Evolutionary conservation across 2,113 vertebrate genomes (phyloP).

Genomic region (Saccopteryx bilineata): DNA sequence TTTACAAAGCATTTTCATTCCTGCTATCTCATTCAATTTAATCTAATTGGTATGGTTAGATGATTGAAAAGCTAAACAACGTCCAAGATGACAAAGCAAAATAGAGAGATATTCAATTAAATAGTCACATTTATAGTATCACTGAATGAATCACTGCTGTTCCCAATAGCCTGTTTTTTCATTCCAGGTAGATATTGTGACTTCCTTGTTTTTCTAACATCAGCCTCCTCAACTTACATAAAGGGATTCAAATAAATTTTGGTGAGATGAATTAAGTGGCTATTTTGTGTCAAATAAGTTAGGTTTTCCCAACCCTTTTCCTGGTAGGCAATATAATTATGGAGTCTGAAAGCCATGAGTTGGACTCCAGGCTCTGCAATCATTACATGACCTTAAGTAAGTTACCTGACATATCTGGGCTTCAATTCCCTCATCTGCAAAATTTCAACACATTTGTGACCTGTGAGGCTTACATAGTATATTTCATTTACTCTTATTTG

Average conservation of each 20-base stretch:
- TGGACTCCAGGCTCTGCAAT: background rate
- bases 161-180: background rate
- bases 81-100: background rate
- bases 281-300: background rate
- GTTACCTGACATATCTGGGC: background rate
- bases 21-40: background rate
- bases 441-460: background rate
- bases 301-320: background rate
- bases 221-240: background rate
- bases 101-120: background rate
- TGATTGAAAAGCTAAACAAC: background rate
- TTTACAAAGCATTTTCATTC: constrained; percentile 23
- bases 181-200: background rate
- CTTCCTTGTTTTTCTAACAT: constrained; percentile 15
- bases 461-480: background rate
- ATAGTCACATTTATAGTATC: background rate
- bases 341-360: background rate
- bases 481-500: background rate
- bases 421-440: background rate
- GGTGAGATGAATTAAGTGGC: background rate
- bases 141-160: background rate
- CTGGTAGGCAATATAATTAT: background rate
- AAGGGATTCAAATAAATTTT: background rate
- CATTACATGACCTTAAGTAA: background rate
- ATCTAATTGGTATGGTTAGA: background rate